These are phyloP conservation scores for Apoderus coryli DNA, from an alignment of 2,888 invertebrate genomes.

Conservation along the genomic window DNA sequence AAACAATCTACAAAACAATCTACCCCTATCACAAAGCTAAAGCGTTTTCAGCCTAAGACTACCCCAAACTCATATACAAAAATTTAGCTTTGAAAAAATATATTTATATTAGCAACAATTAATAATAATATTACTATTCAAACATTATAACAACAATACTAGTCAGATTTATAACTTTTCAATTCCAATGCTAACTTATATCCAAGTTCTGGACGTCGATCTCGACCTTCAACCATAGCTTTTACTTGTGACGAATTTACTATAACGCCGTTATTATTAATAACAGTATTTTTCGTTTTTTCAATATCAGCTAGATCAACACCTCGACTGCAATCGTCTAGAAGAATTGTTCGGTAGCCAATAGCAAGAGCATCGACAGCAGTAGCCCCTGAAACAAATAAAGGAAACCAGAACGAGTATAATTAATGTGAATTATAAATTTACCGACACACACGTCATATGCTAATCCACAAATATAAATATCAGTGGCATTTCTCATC, in stretches of 20 bases:
- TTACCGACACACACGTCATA: slow-evolving; percentile 88
- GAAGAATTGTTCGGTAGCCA: slow-evolving; percentile 75
- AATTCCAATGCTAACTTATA: slow-evolving; percentile 78
- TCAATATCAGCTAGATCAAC: slow-evolving; percentile 76
- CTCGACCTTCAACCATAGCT: slow-evolving; percentile 77
- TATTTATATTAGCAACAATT: too few relatives aligned
- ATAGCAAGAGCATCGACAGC: slow-evolving; percentile 79
- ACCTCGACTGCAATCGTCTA: slow-evolving; percentile 85
- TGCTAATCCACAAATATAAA: slow-evolving; percentile 88
- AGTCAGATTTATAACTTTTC: too few relatives aligned
- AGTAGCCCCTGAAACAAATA: slow-evolving; percentile 52
- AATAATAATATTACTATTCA: too few relatives aligned
- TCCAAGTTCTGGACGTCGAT: slow-evolving; percentile 75
- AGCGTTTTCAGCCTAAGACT: too few relatives aligned
- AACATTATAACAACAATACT: too few relatives aligned
- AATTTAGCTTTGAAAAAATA: too few relatives aligned
- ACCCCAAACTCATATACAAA: too few relatives aligned
- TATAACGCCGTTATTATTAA: slow-evolving; percentile 65
- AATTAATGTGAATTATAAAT: background rate
- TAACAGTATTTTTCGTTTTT: slow-evolving; percentile 60
- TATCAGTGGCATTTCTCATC: slow-evolving; percentile 70
- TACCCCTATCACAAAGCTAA: too few relatives aligned
- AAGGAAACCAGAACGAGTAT: background rate
- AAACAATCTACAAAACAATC: too few relatives aligned
- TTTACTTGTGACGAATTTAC: slow-evolving; percentile 66